Conservation (phyloP, 2,888 invertebrate genomes). For the Ectropis crepuscularia region DNA sequence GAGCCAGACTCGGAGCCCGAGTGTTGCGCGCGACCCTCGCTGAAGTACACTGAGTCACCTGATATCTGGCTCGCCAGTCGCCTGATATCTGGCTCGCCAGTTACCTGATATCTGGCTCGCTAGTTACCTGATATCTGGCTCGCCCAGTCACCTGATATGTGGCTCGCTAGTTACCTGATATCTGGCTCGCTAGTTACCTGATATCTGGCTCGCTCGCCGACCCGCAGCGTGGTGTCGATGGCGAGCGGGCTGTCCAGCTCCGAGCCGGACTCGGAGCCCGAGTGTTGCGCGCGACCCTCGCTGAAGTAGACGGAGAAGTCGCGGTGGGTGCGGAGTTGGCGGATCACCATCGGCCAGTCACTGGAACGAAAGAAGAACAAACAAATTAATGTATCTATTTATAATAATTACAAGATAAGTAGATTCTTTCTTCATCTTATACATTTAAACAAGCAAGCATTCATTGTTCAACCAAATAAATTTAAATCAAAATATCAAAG, state of each 20-base stretch:
- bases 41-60: constrained; percentile 89
- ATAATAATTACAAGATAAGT: too few species aligned
- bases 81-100: constrained; percentile 67
- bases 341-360: constrained; percentile 95
- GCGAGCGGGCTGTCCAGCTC: constrained; percentile 69
- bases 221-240: constrained; percentile 71
- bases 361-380: constrained; percentile 67
- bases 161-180: too few species aligned
- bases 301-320: constrained; percentile 97
- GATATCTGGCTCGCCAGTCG: constrained; percentile 25
- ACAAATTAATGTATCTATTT: too few species aligned
- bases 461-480: too few species aligned
- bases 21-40: constrained; percentile 87
- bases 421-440: too few species aligned
- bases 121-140: constrained; percentile 32
- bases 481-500: too few species aligned
- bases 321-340: constrained; percentile 94
- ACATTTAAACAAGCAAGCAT: too few species aligned
- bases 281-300: constrained; percentile 86
- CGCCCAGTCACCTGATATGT: too few species aligned
- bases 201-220: constrained; percentile 71
- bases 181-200: constrained; percentile 56
- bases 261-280: constrained; percentile 82
- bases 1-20: constrained; percentile 82
- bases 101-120: constrained; percentile 68